These are phyloP conservation scores for Nannobrachium achirus DNA, from an alignment of 2,113 vertebrate species.

Conservation along the genomic window DNA sequence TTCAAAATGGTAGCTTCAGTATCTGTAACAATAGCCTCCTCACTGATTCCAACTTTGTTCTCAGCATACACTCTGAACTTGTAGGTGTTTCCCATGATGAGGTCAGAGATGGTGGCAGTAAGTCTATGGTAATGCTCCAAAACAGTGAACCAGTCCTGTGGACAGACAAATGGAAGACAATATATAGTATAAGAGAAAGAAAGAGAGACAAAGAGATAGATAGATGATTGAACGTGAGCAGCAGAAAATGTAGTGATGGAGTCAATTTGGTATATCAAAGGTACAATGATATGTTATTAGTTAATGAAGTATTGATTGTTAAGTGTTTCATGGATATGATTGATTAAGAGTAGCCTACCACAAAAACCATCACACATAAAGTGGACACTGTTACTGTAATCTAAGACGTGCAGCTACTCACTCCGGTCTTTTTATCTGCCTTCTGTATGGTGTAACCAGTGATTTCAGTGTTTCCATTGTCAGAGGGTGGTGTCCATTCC, in stretches of 20 bases:
- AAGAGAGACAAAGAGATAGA: conserved; percentile 1
- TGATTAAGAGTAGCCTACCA: not conserved
- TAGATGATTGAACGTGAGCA: too few relatives aligned
- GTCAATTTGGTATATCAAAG: too few relatives aligned
- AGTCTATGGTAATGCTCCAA: conserved; percentile 89
- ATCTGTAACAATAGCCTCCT: conserved; percentile 71
- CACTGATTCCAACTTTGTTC: conserved; percentile 88
- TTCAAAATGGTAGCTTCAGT: conserved; percentile 85
- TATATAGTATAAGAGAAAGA: conserved; percentile 16
- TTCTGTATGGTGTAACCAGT: conserved; percentile 95
- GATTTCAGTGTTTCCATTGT: conserved; percentile 92
- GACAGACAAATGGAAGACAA: not conserved
- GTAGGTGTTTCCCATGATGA: conserved; percentile 95
- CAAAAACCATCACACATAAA: not conserved
- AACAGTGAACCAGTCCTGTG: conserved; percentile 94
- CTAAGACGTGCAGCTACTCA: conserved; percentile 66
- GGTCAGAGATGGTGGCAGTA: conserved; percentile 92
- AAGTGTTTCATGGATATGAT: too few relatives aligned
- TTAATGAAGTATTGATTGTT: not conserved
- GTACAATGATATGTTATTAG: not conserved
- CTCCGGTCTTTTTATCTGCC: conserved; percentile 94
- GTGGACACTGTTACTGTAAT: not conserved
- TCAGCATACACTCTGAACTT: conserved; percentile 90
- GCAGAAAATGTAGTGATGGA: too few relatives aligned
- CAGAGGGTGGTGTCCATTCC: conserved; percentile 86